These are phyloP conservation scores for Ormyrus labotus DNA, from an alignment of 2,888 invertebrate species.

Conservation along the genomic window DNA sequence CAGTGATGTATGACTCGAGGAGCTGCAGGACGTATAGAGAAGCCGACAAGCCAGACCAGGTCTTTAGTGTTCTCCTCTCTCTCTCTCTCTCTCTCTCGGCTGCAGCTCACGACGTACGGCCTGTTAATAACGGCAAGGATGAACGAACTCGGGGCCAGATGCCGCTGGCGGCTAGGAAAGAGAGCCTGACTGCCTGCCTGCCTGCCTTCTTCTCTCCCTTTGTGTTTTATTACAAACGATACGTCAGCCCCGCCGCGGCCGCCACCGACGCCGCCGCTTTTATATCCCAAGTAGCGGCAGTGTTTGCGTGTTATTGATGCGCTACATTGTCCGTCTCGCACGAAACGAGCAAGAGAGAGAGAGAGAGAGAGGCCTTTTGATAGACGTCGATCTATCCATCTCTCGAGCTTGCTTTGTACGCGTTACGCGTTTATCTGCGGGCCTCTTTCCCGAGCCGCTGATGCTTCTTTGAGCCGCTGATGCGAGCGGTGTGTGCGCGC, in stretches of 20 bases:
- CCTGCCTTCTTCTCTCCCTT: conserved; percentile 62
- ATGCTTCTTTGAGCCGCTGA: too few relatives aligned
- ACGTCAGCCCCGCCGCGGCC: conserved; percentile 71
- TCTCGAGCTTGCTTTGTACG: background rate
- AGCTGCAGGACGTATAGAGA: conserved; percentile 58
- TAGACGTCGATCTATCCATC: conserved; percentile 16
- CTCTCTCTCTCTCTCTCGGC: conserved; percentile 5
- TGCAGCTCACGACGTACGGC: conserved; percentile 54
- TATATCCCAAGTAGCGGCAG: conserved; percentile 64
- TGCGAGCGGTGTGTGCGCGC: too few relatives aligned
- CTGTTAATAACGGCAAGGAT: conserved; percentile 69
- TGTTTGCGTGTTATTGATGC: conserved; percentile 72
- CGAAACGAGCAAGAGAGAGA: too few relatives aligned
- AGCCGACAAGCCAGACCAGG: conserved; percentile 61
- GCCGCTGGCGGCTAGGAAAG: conserved; percentile 68
- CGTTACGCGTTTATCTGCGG: background rate
- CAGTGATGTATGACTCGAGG: conserved; percentile 71
- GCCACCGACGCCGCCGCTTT: conserved; percentile 49
- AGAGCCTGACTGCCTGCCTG: conserved; percentile 6
- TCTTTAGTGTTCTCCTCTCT: conserved; percentile 28
- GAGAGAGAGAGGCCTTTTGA: background rate
- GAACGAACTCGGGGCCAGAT: conserved; percentile 60
- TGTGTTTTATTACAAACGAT: conserved; percentile 76
- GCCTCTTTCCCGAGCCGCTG: too few relatives aligned
- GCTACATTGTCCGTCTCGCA: conserved; percentile 71